Evolutionary conservation across 2,797 vertebrate species (phyloP), one percentile per base, ranked within the genome.

Genomic region (Pristis pectinata): DNA sequence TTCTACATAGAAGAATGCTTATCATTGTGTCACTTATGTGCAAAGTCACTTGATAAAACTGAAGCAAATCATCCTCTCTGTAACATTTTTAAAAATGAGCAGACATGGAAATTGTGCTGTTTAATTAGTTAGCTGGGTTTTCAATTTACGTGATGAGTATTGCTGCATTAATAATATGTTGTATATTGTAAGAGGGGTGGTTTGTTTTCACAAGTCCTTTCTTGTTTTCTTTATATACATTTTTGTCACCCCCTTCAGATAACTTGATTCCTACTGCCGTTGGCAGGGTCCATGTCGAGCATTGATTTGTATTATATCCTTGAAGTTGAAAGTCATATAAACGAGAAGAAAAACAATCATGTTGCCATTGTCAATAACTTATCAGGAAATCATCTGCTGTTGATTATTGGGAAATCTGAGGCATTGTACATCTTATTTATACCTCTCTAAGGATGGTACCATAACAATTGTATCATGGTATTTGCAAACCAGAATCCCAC

Each of bases 301-400:
- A 79, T 80, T 41, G 80, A 79, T 11, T 85, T 85, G 82, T 85
- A 56, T 53, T 49, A 85, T 30, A 53, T 85, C 53, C 82, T 85
- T 85, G 24, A 56, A 56, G 56, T 56, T 56, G 44, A 85, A 53
- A 15, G 82, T 85, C 44, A 56, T 30, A 30, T 24, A 56, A 30
- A 11, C 44, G 17, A 85, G 82, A 56, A 53, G 82, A 53, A 53
- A 53, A 80, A 79, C 19, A 79, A 80, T 80, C 80, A 24, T 80
- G 41, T 15, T 80, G 37, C 77, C 56, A 34, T 53, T 85, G 49
- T 27, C 85, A 49, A 56, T 85, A 30, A 56, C 82, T 85, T 85
- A 85, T 85, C 82, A 80, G 11, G 82, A 85, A 85, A 85, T 85
- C 85, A 85, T 85, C 49, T 85, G 82, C 82, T 30, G 82, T 56